These are phyloP conservation scores for Prenolepis imparis DNA, from an alignment of 2,888 invertebrate genomes.

Conservation along the genomic window DNA sequence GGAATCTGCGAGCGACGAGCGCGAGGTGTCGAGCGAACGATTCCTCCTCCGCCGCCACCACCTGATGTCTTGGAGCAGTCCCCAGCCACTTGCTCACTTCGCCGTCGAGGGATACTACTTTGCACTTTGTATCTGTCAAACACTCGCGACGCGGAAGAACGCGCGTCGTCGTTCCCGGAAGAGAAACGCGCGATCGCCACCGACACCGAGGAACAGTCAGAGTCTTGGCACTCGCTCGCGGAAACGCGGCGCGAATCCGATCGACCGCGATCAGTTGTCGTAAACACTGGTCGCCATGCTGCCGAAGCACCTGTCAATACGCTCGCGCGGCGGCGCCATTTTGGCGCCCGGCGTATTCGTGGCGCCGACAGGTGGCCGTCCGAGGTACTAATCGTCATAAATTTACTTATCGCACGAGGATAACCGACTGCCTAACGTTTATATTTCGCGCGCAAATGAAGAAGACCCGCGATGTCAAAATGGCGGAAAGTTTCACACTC, in stretches of 20 bases:
- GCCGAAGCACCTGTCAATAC: constrained; percentile 83
- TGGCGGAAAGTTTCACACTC: neutral
- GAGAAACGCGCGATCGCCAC: constrained; percentile 14
- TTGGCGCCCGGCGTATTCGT: constrained; percentile 37
- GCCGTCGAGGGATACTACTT: neutral
- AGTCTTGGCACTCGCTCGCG: constrained; percentile 51
- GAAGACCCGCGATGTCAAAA: neutral
- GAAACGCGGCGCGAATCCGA: constrained; percentile 69
- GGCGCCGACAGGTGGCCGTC: neutral
- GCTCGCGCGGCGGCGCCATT: constrained; percentile 71
- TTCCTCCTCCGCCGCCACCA: constrained; percentile 61
- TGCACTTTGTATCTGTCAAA: neutral
- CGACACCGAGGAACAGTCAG: constrained; percentile 54
- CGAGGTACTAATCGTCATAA: neutral
- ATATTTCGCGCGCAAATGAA: neutral
- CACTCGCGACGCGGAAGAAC: neutral
- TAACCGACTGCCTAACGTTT: neutral
- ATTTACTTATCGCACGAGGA: neutral
- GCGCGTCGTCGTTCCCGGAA: neutral
- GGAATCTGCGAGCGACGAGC: constrained; percentile 48
- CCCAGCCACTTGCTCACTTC: constrained; percentile 26
- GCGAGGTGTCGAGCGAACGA: constrained; percentile 51
- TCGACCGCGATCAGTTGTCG: constrained; percentile 83
- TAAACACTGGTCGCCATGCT: constrained; percentile 85
- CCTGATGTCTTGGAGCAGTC: constrained; percentile 63